Evolutionary conservation across 2,888 invertebrate species (phyloP).

Genomic region (Podotricha telesiphe): DNA sequence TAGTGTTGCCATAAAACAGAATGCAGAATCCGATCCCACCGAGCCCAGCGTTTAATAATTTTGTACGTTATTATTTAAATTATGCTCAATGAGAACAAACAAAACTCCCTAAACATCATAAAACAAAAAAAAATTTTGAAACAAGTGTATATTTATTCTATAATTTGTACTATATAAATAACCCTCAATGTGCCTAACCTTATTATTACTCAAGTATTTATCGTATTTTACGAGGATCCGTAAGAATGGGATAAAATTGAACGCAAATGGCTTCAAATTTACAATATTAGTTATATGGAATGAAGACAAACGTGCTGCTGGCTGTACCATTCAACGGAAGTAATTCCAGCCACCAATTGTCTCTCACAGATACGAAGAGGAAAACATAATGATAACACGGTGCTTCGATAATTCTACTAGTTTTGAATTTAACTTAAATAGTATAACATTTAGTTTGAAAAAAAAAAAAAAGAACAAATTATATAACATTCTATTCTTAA

Average conservation of each 20-base stretch:
- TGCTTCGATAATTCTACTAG: not conserved
- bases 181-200: not conserved
- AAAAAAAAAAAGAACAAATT: not conserved
- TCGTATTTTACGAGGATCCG: not conserved
- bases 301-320: conserved; percentile 8
- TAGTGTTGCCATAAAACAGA: not conserved
- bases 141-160: not conserved
- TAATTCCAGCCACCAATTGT: conserved; percentile 14
- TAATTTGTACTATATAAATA: not conserved
- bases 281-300: not conserved
- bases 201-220: not conserved
- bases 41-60: too few relatives aligned
- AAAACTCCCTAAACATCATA: too few relatives aligned
- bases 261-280: not conserved
- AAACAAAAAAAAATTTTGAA: too few relatives aligned
- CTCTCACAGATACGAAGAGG: conserved; percentile 2
- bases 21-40: not conserved
- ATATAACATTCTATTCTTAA: too few relatives aligned
- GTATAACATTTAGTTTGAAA: not conserved
- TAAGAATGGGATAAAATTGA: not conserved
- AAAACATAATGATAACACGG: conserved; percentile 1
- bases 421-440: not conserved
- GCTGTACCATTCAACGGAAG: not conserved
- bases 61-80: too few relatives aligned
- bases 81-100: too few relatives aligned